Evolutionary conservation across 2,113 vertebrate species (phyloP), one percentile per base, ranked within the genome.

Genomic region (Theropithecus gelada): DNA sequence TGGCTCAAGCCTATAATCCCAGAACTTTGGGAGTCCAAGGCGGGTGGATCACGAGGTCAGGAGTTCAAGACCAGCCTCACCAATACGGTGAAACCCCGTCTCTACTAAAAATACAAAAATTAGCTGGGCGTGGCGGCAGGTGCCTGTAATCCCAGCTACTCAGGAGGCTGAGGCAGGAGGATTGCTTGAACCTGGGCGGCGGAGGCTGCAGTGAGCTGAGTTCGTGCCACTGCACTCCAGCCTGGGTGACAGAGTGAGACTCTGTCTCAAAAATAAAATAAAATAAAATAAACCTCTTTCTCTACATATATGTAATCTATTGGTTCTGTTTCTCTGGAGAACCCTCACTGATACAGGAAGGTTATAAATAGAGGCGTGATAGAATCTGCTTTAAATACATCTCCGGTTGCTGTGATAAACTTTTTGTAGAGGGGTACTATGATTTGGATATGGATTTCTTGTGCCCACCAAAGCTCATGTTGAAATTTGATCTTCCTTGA

Each of bases 81-180:
- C 52, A 55, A 55, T 55, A 20, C 6, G 0, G 52, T 0, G 52
- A 55, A 55, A 55, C 52, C 52, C 52, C 18, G 0, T 55, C 52
- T 55, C 52, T 20, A 55, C 52, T 55, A 55, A 55, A 55, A 55
- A 55, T 55, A 55, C 52, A 20, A 55, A 55, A 55, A 55, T 55
- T 55, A 55, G 18, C 18, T 0, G 6, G 52, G 52, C 6, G 0
- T 0, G 6, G 52, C 8, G 52, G 52, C 52, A 55, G 52, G 6
- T 55, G 52, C 52, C 52, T 20, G 18, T 55, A 55, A 55, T 55
- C 52, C 52, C 52, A 55, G 52, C 52, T 55, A 55, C 52, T 55
- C 52, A 6, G 52, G 18, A 55, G 52, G 52, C 52, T 20, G 52
- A 55, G 52, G 52, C 52, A 55, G 52, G 52, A 55, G 18, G 6